A percentile compares a stretch with the other conserved stretches of the same genome.
These are phyloP conservation scores for Margarornis squamiger DNA, from an alignment of 2,797 vertebrate genomes.

Conservation along the genomic window DNA sequence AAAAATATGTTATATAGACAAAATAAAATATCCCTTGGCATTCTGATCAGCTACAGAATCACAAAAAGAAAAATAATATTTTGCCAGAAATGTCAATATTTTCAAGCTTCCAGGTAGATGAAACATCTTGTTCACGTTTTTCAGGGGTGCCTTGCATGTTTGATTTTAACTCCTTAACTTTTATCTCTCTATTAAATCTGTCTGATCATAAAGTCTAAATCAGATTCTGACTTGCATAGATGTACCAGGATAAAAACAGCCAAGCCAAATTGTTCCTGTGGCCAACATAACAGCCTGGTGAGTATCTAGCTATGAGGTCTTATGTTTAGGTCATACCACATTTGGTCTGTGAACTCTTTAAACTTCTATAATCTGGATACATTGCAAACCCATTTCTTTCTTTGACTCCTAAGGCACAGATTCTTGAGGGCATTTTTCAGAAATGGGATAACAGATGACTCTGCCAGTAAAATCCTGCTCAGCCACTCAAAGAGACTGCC, in stretches of 20 bases:
- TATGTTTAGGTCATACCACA: neutral
- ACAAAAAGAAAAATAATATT: neutral
- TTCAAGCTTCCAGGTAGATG: neutral
- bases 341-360: neutral
- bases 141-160: neutral
- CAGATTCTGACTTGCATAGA: neutral
- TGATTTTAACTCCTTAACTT: neutral
- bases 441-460: conserved; percentile 1
- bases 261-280: neutral
- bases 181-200: neutral
- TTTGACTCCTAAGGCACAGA: neutral
- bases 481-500: neutral
- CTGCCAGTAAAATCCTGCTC: neutral
- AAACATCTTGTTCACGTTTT: neutral
- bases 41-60: neutral
- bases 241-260: neutral
- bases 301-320: neutral
- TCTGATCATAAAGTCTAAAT: neutral
- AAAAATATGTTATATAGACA: neutral
- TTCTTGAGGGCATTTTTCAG: neutral
- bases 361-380: neutral
- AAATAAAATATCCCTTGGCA: neutral
- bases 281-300: neutral
- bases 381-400: neutral
- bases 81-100: neutral